Percentiles rank a stretch among this genome's conserved stretches.
Conservation (phyloP, 2,888 invertebrate species). For the Tholera decimalis region DNA sequence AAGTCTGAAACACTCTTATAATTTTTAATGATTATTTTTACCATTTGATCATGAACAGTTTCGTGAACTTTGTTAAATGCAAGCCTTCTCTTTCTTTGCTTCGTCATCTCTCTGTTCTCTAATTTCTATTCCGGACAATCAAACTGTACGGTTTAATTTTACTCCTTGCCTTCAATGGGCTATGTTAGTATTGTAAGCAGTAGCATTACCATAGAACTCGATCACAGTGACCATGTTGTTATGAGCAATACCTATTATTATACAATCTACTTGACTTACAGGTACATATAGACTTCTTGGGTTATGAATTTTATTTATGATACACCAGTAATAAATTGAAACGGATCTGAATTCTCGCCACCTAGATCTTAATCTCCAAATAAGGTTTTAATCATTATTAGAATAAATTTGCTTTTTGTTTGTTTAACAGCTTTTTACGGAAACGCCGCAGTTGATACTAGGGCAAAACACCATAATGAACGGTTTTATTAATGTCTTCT, state of each 20-base stretch:
- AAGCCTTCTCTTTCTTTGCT: neutral
- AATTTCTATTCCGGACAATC: slow-evolving; percentile 2
- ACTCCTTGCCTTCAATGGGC: neutral
- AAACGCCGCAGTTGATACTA: slow-evolving; percentile 7
- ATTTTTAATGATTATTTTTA: too few species aligned
- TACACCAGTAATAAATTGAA: slow-evolving; percentile 14
- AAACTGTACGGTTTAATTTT: neutral
- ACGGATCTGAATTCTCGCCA: slow-evolving; percentile 14
- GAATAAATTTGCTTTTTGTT: slow-evolving; percentile 14
- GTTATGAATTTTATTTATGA: too few species aligned
- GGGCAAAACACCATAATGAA: slow-evolving; percentile 30
- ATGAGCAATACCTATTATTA: neutral
- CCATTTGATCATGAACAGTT: too few species aligned
- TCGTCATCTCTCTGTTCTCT: neutral
- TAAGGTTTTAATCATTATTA: slow-evolving; percentile 27
- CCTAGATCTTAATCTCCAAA: slow-evolving; percentile 29
- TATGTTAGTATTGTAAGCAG: slow-evolving; percentile 6
- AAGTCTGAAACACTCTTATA: too few species aligned
- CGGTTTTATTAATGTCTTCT: slow-evolving; percentile 47
- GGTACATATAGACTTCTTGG: too few species aligned
- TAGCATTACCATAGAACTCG: neutral
- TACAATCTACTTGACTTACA: neutral
- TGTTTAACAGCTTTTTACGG: slow-evolving; percentile 45
- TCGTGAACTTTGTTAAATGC: neutral
- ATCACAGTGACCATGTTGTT: neutral